phyloP scores from a whole-genome alignment of 2,888 invertebrate species.

The Orthonevra nobilis region DNA sequence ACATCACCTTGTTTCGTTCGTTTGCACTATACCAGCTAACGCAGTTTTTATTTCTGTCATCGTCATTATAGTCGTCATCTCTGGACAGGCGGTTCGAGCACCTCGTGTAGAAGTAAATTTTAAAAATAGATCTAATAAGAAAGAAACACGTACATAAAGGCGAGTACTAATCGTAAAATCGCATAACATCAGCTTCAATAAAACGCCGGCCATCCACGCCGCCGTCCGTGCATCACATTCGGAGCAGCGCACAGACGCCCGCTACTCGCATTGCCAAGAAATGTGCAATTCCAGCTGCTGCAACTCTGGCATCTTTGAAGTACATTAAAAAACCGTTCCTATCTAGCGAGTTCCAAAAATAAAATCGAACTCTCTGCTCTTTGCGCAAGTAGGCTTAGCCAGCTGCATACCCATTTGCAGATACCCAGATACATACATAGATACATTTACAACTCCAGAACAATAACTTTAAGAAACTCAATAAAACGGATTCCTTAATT shows the following conservation, averaged over 20 bases:
- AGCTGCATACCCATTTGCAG: not conserved
- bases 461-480: slow-evolving; percentile 50
- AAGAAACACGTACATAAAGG: slow-evolving; percentile 23
- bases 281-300: slow-evolving; percentile 57
- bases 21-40: no score
- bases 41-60: slow-evolving; percentile 53
- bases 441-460: slow-evolving; percentile 14
- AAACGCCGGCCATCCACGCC: slow-evolving; percentile 34
- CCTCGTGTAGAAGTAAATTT: slow-evolving; percentile 37
- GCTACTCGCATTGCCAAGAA: slow-evolving; percentile 33
- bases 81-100: slow-evolving; percentile 42
- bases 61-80: slow-evolving; percentile 44
- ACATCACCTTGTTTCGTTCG: no score
- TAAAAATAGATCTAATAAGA: slow-evolving; percentile 46
- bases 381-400: slow-evolving; percentile 17
- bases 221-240: no score
- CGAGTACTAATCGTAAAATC: slow-evolving; percentile 57
- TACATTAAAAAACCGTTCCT: slow-evolving; percentile 34
- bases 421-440: not conserved
- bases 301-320: slow-evolving; percentile 52
- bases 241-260: slow-evolving; percentile 39
- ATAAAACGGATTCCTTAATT: slow-evolving; percentile 57
- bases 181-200: slow-evolving; percentile 54
- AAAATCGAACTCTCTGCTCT: not conserved
- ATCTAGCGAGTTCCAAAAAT: slow-evolving; percentile 20